Evolutionary conservation across 2,113 vertebrate genomes (phyloP), one percentile per base, ranked within the genome.

Genomic region (Chloroceryle aenea): DNA sequence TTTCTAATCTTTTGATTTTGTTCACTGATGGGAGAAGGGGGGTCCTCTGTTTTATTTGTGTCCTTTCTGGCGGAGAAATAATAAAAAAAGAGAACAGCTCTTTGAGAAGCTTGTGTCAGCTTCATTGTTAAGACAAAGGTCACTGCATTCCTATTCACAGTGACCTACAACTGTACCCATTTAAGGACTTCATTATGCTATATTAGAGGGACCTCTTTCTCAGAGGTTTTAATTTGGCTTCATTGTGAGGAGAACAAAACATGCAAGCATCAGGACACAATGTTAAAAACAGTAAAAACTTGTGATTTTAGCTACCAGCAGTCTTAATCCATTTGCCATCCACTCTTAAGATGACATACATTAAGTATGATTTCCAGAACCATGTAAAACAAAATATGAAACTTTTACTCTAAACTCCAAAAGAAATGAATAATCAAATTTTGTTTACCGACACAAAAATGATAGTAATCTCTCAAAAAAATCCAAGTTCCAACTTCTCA

Each of bases 141-240:
- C 97, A 96, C 75, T 89, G 97, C 74, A 73, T 97, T 92, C 75
- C 96, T 95, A 93, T 90, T 96, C 95, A 95, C 4, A 9, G 78
- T 95, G 90, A 96, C 96, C 93, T 96, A 95, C 87, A 93, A 95
- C 92, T 93, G 95, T 82, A 96, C 89, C 87, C 95, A 90, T 88
- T 90, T 89, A 91, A 90, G 95, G 96, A 90, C 96, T 97, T 96
- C 95, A 96, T 93, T 91, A 89, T 50, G 69, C 83, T 77, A 55
- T 90, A 79, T 79, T 80, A 95, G 96, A 95, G 93, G 85, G 92
- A 96, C 93, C 90, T 94, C 91, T 76, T 89, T 93, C 84, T 95
- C 94, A 94, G 90, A 85, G 92, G 63, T 87, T 87, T 96, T 91
- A 89, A 94, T 87, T 92, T 90, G 96, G 97, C 89, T 95, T 94